These are phyloP conservation scores for Noctua fimbriata DNA, from an alignment of 2,888 invertebrate genomes.

Conservation along the genomic window DNA sequence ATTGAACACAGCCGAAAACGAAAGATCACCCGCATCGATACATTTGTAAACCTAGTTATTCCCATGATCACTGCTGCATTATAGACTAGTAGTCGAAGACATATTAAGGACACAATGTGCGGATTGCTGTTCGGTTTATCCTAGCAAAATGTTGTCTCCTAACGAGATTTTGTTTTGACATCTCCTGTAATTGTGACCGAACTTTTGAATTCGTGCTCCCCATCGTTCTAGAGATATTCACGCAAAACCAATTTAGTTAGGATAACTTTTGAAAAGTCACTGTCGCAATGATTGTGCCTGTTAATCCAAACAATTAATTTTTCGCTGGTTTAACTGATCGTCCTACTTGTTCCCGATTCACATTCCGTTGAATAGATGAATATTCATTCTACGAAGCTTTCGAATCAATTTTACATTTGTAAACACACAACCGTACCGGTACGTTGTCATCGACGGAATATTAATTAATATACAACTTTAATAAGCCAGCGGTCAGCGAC, in stretches of 20 bases:
- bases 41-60: neutral
- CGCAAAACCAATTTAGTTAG: neutral
- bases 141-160: neutral
- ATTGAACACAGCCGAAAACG: too few relatives aligned
- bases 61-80: neutral
- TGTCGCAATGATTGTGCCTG: neutral
- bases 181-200: neutral
- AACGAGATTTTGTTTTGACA: neutral
- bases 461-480: slow-evolving; percentile 38
- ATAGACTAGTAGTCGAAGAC: neutral
- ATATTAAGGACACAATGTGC: neutral
- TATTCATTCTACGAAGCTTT: slow-evolving; percentile 17
- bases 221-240: neutral
- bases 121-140: neutral
- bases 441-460: slow-evolving; percentile 50
- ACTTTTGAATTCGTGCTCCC: neutral
- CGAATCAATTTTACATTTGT: slow-evolving; percentile 30
- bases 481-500: slow-evolving; percentile 37
- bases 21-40: too few relatives aligned
- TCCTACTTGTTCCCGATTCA: neutral
- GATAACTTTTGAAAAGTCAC: neutral
- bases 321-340: neutral
- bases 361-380: neutral
- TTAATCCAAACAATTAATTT: neutral
- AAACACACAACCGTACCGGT: slow-evolving; percentile 11